Base-by-base conservation (phyloP, 2,113 vertebrate genomes). In the Scatophagus argus region DNA sequence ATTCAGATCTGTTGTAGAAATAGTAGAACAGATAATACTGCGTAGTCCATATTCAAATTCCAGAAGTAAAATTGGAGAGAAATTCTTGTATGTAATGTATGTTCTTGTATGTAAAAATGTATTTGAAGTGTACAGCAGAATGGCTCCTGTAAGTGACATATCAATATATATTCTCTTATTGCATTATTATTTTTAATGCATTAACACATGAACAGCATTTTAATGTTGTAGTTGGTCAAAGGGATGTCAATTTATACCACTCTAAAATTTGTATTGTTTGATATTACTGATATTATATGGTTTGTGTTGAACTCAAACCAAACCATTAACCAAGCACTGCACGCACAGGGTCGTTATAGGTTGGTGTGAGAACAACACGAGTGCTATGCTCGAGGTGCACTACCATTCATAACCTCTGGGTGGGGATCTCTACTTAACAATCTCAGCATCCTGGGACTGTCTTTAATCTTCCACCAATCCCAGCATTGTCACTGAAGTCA, bases 351-450 rank as follows among this genome's bases (percentile, higher is more conserved):
- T 62, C 12, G n/a, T 6, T 4, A 16, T 14, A 11, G 41, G 11
- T 34, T 27, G 27, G 5, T 14, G 23, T 55, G 39, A 64, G 23
- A 56, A 47, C 19, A 29, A 32, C 8, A n/a, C n/a, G n/a, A 62
- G 32, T 73, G 12, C 3, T 21, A 5, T 32, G 5, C 8, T 16
- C 17, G 1, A 21, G 16, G 3, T 87, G 87, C 66, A 89, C 62
- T 89, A 58, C 68, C 29, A 12, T 0, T 13, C 0, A 27, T 13
- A 5, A 44, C 79, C 90, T 60, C 74, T 80, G 14, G 91, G 64
- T 86, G 89, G 87, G 21, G 17, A 65, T 90, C 76, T 90, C 39
- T 12, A 51, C 75, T 80, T 27, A 27, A 71, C 21, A 13, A 88
- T 89, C 19, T 58, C 27, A 41, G 29, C 16, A n/a, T 8, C 19